Percentiles rank a stretch among this genome's conserved stretches.
Conservation (phyloP, 1,140 invertebrate genomes). For the Drosophila elegans region DNA sequence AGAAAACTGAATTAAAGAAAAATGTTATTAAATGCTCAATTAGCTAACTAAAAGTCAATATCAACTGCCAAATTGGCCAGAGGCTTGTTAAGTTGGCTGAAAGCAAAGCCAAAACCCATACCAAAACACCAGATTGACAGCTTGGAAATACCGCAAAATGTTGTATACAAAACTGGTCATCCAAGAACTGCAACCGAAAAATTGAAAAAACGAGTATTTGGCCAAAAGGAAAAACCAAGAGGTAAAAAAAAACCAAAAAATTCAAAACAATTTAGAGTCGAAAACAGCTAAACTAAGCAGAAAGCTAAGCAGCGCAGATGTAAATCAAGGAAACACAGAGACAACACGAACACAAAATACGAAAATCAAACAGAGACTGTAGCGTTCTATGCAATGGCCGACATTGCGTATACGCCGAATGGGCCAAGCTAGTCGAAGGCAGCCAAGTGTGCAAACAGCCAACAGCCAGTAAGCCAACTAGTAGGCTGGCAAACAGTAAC, state of each 20-base stretch:
- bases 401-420: conserved; percentile 78
- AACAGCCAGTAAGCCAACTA: conserved; percentile 7
- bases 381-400: conserved; percentile 68
- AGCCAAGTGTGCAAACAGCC: conserved; percentile 72
- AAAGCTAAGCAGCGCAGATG: conserved; percentile 59
- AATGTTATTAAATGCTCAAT: conserved; percentile 64
- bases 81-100: conserved; percentile 42
- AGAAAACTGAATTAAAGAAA: conserved; percentile 40
- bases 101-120: conserved; percentile 47
- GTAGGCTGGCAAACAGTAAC: conserved; percentile 27
- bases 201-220: conserved; percentile 66
- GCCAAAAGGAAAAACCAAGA: conserved; percentile 57
- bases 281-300: conserved; percentile 38
- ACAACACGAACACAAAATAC: conserved; percentile 11
- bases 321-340: conserved; percentile 77
- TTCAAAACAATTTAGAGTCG: conserved; percentile 38
- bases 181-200: conserved; percentile 69
- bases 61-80: conserved; percentile 69
- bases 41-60: conserved; percentile 76
- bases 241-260: conserved; percentile 23
- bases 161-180: conserved; percentile 70
- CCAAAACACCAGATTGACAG: conserved; percentile 26
- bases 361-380: conserved; percentile 17
- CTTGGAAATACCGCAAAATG: conserved; percentile 51
- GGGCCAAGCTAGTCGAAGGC: conserved; percentile 47